These are phyloP conservation scores for Aspiorhynchus laticeps DNA, from an alignment of 2,113 vertebrate genomes.

Conservation along the genomic window DNA sequence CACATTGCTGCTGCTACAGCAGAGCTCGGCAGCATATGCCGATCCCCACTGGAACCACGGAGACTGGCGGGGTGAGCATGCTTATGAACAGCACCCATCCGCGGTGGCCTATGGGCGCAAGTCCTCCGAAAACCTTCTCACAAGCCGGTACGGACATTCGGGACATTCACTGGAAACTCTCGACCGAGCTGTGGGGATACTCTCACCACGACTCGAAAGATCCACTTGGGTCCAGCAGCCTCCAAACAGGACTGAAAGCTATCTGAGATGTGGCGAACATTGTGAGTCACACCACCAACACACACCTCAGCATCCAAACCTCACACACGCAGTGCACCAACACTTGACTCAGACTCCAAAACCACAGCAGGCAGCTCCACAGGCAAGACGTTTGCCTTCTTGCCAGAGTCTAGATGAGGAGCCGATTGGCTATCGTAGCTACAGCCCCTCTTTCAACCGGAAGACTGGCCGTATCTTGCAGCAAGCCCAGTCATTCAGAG, in stretches of 20 bases:
- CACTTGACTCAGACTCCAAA: constrained; percentile 61
- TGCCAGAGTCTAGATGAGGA: constrained; percentile 82
- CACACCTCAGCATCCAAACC: constrained; percentile 40
- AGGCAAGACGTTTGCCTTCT: constrained; percentile 74
- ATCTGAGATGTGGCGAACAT: constrained; percentile 61
- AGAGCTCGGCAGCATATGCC: constrained; percentile 62
- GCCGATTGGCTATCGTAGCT: constrained; percentile 89
- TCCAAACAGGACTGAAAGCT: constrained; percentile 67
- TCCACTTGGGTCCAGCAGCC: constrained; percentile 70
- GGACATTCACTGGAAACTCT: constrained; percentile 85
- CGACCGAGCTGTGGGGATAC: constrained; percentile 74
- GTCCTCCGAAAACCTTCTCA: constrained; percentile 85
- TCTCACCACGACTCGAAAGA: constrained; percentile 75
- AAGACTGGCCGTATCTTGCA: constrained; percentile 90
- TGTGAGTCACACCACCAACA: constrained; percentile 60
- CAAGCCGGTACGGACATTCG: constrained; percentile 69
- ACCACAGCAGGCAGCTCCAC: constrained; percentile 60
- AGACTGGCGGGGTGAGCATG: constrained; percentile 63
- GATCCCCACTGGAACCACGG: constrained; percentile 69
- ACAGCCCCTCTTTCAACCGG: constrained; percentile 94
- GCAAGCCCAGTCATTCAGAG: constrained; percentile 91
- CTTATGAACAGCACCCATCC: constrained; percentile 14
- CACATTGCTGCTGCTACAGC: constrained; percentile 79
- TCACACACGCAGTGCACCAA: constrained; percentile 56
- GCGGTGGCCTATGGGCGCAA: constrained; percentile 68